phyloP scores from a whole-genome alignment of 2,888 invertebrate genomes.

The Catocala fraxini region DNA sequence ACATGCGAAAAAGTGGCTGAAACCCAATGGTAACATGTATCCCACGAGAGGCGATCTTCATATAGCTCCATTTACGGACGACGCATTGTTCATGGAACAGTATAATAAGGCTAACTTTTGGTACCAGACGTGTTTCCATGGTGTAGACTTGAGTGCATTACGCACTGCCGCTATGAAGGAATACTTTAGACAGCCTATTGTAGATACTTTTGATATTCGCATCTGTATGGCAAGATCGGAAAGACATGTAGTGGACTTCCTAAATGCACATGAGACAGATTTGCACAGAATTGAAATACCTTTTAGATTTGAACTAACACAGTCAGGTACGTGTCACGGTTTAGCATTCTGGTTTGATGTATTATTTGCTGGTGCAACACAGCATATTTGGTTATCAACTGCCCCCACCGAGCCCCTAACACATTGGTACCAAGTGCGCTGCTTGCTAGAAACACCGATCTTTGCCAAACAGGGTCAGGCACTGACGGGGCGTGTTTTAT shows the following conservation, averaged over 20 bases:
- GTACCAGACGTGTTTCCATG: slow-evolving; percentile 99
- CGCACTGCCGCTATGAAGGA: slow-evolving; percentile 98
- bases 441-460: slow-evolving; percentile 97
- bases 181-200: slow-evolving; percentile 99
- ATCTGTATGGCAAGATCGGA: slow-evolving; percentile 98
- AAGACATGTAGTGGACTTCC: slow-evolving; percentile 97
- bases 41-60: slow-evolving; percentile 98
- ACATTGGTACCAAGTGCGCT: slow-evolving; percentile 99
- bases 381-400: slow-evolving; percentile 98
- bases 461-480: slow-evolving; percentile 98
- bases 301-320: slow-evolving; percentile 96
- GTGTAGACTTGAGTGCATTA: slow-evolving; percentile 97
- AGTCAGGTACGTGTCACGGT: slow-evolving; percentile 98
- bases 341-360: slow-evolving; percentile 99
- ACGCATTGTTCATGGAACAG: slow-evolving; percentile 98
- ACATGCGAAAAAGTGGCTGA: slow-evolving; percentile 99
- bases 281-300: slow-evolving; percentile 98
- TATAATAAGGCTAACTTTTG: slow-evolving; percentile 99
- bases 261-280: slow-evolving; percentile 96
- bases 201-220: slow-evolving; percentile 99
- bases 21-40: slow-evolving; percentile 98
- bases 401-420: slow-evolving; percentile 99
- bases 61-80: slow-evolving; percentile 99
- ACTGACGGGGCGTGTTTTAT: slow-evolving; percentile 94
- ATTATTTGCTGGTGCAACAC: slow-evolving; percentile 96